Base-by-base conservation (phyloP, 1,140 invertebrate species). In the Callitettix versicolor region DNA sequence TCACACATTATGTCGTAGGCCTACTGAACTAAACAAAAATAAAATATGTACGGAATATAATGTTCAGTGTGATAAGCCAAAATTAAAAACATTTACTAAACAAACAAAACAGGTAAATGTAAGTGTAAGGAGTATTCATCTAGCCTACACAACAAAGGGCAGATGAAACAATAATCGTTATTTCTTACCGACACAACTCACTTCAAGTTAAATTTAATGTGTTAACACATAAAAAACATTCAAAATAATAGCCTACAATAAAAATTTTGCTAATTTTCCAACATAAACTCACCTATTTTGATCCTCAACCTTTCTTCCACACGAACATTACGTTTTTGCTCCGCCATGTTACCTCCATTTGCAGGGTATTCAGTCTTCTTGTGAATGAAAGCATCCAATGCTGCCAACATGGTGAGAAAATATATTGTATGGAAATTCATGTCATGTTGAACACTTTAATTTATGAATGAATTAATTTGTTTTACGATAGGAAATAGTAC, bases 281-380 rank as follows among this genome's bases (percentile, higher is more conserved):
- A 62, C 47, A 53, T 55, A 33, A 73, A 79, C 80, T 72, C 78
- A 88, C 86, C 86, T 68, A 89, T 87, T 81, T 88, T 89, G 68
- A 88, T 86, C 81, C 83, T 87, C 72, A 89, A 79, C 72, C 84
- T 80, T 78, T 89, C 85, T 72, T 85, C 84, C 73, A 86, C 80
- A 76, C 86, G 81, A 75, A 88, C 84, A 80, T 84, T 81, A 78
- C 79, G 80, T 77, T 78, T 81, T 74, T 82, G 80, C 75, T 85
- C 84, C 76, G 85, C 85, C 85, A 88, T 88, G 80, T 85, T 86
- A 81, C 76, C 80, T 81, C 79, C 81, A 82, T 83, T 33, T 21
- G 51, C 30, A 30, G 17, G 42, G 34, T 14, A 15, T 51, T 34
- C 21, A 38, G 30, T 38, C 17, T 11, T 26, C 33, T 21, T 20